These are phyloP conservation scores for Diadema setosum DNA, from an alignment of 35 echinoderm and acorn worm species.

Conservation along the genomic window DNA sequence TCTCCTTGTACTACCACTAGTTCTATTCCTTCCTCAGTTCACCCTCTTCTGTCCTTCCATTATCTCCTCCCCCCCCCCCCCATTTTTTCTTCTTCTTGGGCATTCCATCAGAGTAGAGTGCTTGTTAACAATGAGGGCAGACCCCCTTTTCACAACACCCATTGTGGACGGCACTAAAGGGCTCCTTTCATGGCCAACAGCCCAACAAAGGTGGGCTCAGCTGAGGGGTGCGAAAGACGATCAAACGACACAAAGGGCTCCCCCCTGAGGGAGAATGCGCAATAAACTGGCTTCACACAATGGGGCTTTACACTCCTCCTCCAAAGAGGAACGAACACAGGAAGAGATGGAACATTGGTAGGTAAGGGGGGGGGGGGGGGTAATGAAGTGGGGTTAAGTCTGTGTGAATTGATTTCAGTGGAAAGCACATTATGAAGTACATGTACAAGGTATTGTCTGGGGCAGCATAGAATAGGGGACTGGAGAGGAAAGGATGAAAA, in stretches of 20 bases:
- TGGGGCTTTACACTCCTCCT: background rate
- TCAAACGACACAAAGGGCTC: constrained; percentile 14
- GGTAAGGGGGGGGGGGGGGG: background rate
- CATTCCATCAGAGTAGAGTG: constrained; percentile 15
- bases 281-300: constrained; percentile 24
- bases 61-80: background rate
- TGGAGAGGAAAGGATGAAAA: no score
- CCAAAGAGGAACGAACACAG: background rate
- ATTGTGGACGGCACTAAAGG: constrained; percentile 8
- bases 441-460: no score
- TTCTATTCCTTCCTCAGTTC: background rate
- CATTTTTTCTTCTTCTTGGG: background rate
- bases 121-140: background rate
- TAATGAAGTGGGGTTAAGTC: no score
- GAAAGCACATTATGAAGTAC: no score
- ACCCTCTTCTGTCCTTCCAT: background rate
- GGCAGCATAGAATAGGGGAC: no score
- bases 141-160: constrained; percentile 10
- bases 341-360: background rate
- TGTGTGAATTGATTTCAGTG: no score
- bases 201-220: constrained; percentile 19
- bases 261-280: constrained; percentile 11
- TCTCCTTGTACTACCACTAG: background rate
- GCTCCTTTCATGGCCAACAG: background rate
- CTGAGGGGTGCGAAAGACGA: constrained; percentile 26